Evolutionary conservation across 2,797 vertebrate species (phyloP).

Genomic region (Ctenochaetus hawaiiensis): DNA sequence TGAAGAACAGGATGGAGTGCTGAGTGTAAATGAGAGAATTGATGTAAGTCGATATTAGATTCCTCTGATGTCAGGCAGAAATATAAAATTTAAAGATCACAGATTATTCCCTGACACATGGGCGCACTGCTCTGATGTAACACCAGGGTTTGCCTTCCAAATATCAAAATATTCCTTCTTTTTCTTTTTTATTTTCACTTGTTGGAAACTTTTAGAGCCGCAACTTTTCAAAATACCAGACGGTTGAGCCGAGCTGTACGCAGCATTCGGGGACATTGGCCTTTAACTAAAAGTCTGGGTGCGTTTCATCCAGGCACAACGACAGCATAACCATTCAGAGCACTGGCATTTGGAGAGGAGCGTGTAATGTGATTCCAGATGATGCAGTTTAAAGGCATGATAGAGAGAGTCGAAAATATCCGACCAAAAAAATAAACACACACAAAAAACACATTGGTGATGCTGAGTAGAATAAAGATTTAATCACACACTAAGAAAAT

Average conservation of each 20-base stretch:
- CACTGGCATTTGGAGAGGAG: constrained; percentile 65
- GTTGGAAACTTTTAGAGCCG: constrained; percentile 34
- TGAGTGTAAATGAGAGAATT: constrained; percentile 11
- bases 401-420: constrained; percentile 30
- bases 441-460: not conserved
- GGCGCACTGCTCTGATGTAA: not conserved
- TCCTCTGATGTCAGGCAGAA: constrained; percentile 9
- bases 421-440: not conserved
- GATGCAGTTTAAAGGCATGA: constrained; percentile 36
- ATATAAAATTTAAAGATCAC: constrained; percentile 13
- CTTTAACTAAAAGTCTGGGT: constrained; percentile 60
- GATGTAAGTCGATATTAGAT: constrained; percentile 14
- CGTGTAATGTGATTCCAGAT: constrained; percentile 50
- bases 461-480: not conserved
- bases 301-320: constrained; percentile 38
- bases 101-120: constrained; percentile 3
- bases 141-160: not conserved
- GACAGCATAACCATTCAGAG: constrained; percentile 32
- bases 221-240: constrained; percentile 41
- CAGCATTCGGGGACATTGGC: constrained; percentile 48
- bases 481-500: not conserved
- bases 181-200: not conserved
- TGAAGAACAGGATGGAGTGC: not conserved
- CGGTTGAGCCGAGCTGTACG: constrained; percentile 28
- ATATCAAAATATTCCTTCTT: not conserved